phyloP scores from a whole-genome alignment of 1,140 invertebrate genomes.

The Linepithema humile region DNA sequence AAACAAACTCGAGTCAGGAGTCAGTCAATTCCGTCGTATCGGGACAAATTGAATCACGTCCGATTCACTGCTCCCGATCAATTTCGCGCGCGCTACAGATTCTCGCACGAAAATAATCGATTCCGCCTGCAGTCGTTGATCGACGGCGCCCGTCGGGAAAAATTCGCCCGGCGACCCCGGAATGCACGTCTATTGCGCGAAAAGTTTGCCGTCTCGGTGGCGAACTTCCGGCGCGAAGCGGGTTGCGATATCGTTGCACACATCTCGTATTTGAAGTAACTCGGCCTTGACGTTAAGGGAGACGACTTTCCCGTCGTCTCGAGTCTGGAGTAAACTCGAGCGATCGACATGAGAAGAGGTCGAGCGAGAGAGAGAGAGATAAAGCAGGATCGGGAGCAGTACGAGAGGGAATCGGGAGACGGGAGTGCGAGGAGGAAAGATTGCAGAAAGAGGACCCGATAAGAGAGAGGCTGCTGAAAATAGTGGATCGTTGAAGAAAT shows the following conservation, averaged over 20 bases:
- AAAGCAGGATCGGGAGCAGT: slow-evolving; percentile 13
- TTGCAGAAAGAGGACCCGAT: background rate
- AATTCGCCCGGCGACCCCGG: background rate
- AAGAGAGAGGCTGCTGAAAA: background rate
- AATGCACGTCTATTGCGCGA: slow-evolving; percentile 7
- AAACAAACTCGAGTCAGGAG: background rate
- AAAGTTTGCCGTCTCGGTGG: slow-evolving; percentile 16
- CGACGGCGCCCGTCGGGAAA: background rate
- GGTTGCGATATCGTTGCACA: background rate
- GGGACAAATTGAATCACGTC: background rate
- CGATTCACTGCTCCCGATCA: background rate
- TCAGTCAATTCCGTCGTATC: too few relatives aligned
- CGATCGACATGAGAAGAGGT: slow-evolving; percentile 21
- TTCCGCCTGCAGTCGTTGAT: background rate
- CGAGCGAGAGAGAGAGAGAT: slow-evolving; percentile 7
- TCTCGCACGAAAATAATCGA: background rate
- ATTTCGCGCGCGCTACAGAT: background rate
- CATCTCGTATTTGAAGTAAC: slow-evolving; percentile 9
- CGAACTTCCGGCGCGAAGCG: background rate
- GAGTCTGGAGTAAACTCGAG: background rate
- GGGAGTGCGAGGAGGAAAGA: background rate
- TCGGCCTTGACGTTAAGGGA: slow-evolving; percentile 18
- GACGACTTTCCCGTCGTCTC: slow-evolving; percentile 29
- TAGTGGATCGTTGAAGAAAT: background rate
- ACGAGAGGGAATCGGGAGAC: background rate